These are phyloP conservation scores for Lepisosteus osseus DNA, from an alignment of 2,113 vertebrate species.

Conservation along the genomic window DNA sequence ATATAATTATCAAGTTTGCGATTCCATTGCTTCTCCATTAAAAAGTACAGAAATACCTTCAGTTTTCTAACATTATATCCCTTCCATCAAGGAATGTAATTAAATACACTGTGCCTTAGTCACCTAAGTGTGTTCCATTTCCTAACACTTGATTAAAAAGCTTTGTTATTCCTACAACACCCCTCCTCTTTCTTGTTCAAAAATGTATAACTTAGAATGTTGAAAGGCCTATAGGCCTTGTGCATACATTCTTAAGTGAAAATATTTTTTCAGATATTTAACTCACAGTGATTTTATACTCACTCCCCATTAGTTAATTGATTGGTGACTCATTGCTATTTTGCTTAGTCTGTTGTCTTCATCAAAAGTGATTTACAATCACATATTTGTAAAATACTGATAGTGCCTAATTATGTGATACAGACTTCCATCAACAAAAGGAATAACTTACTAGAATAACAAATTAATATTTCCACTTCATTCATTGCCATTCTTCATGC, in stretches of 20 bases:
- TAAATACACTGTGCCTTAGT: slow-evolving; percentile 20
- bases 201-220: slow-evolving; percentile 13
- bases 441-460: too few relatives aligned
- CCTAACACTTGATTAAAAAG: slow-evolving; percentile 33
- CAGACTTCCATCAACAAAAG: too few relatives aligned
- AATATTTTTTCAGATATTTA: slow-evolving; percentile 3
- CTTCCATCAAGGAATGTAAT: slow-evolving; percentile 26
- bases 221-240: slow-evolving; percentile 6
- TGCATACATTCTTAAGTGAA: slow-evolving; percentile 17
- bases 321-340: too few relatives aligned
- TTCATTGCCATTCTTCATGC: too few relatives aligned
- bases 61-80: slow-evolving; percentile 18
- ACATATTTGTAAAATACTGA: too few relatives aligned
- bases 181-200: slow-evolving; percentile 16
- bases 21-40: slow-evolving; percentile 3
- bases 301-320: too few relatives aligned
- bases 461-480: too few relatives aligned
- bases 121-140: slow-evolving; percentile 19
- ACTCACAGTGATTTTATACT: neutral
- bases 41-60: slow-evolving; percentile 21
- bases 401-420: too few relatives aligned
- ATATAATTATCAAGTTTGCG: neutral
- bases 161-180: slow-evolving; percentile 30
- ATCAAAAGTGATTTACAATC: too few relatives aligned
- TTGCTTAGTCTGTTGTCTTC: too few relatives aligned